A percentile compares a stretch with the other conserved stretches of the same genome.
phyloP scores from a whole-genome alignment of 2,113 vertebrate species.

The Cololabis saira region DNA sequence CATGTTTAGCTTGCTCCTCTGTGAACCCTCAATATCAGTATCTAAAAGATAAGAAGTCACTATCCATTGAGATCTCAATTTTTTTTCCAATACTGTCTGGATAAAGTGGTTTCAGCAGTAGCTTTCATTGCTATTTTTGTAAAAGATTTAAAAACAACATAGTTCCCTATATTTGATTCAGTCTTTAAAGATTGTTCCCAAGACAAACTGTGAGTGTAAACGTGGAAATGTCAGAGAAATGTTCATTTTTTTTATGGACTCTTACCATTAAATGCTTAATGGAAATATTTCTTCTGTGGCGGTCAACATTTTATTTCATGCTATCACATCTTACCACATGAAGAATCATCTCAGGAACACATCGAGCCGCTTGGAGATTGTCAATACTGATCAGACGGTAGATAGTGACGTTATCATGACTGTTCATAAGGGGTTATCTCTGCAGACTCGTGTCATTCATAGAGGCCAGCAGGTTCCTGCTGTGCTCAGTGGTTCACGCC shows the following conservation, averaged over 20 bases:
- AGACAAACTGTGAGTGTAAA: constrained; percentile 21
- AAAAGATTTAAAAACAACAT: constrained; percentile 9
- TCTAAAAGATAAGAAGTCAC: constrained; percentile 1
- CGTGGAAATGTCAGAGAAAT: constrained; percentile 39
- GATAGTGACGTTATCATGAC: too few species aligned
- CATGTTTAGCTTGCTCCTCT: constrained; percentile 10
- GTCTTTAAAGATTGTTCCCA: constrained; percentile 20
- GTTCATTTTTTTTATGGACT: constrained; percentile 61
- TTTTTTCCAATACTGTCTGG: too few species aligned
- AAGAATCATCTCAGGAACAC: not conserved
- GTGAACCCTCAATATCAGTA: constrained; percentile 13
- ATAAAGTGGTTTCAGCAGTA: constrained; percentile 22
- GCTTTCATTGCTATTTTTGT: constrained; percentile 18
- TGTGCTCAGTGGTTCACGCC: too few species aligned
- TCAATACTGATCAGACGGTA: not conserved
- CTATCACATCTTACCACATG: not conserved
- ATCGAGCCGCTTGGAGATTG: not conserved
- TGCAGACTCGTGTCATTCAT: too few species aligned
- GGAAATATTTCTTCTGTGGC: not conserved
- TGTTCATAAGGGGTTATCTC: too few species aligned
- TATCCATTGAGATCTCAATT: not conserved
- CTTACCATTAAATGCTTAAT: constrained; percentile 58
- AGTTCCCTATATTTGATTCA: constrained; percentile 5
- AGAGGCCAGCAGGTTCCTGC: too few species aligned
- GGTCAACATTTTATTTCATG: not conserved